Base-by-base conservation (phyloP, 2,888 invertebrate species). In the Micoletzkya japonica region DNA sequence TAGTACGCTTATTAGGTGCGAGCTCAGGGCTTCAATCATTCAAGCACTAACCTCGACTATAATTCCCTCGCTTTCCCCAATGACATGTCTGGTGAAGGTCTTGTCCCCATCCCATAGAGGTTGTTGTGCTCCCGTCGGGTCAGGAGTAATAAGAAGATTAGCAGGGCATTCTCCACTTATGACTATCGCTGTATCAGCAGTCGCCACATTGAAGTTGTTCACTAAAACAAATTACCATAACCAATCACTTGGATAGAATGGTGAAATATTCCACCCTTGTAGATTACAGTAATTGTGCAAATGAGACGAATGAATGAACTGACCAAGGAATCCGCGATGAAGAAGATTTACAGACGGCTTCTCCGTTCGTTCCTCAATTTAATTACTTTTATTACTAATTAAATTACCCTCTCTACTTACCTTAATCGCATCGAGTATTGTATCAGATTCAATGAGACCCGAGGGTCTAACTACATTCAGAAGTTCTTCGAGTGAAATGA, bases 401-500 rank as follows among this genome's bases (percentile, higher is more conserved):
- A n/a, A n/a, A n/a, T n/a, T n/a, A n/a, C n/a, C n/a, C n/a, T n/a
- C n/a, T n/a, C n/a, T 10, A 39, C 7, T 39, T 49, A 56, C 66
- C 39, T 66, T 66, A 26, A 66, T 66, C 20, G 66, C 66, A 56
- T 66, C 66, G 17, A 66, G 56, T 10, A 66, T 66, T 7, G 36
- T 30, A 66, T 66, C 66, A 20, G 66, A 66, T 20, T 28, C 66
- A 20, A 66, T 52, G 37, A 66, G 56, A 44, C 66, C 66, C 14
- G 66, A 66, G 36, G 66, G 66, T 37, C 66, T 14, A n/a, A 66
- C 66, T 7, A 66, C 37, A 20, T 66, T 54, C 44, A 66, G 66
- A 36, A 66, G 56, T 36, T 66, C 32, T 44, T 66, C 37, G n/a
- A 66, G 56, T 4, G 66, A 66, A 4, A 66, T 56, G 28, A 66